These are phyloP conservation scores for Gobio gobio DNA, from an alignment of 2,113 vertebrate species.

Conservation along the genomic window DNA sequence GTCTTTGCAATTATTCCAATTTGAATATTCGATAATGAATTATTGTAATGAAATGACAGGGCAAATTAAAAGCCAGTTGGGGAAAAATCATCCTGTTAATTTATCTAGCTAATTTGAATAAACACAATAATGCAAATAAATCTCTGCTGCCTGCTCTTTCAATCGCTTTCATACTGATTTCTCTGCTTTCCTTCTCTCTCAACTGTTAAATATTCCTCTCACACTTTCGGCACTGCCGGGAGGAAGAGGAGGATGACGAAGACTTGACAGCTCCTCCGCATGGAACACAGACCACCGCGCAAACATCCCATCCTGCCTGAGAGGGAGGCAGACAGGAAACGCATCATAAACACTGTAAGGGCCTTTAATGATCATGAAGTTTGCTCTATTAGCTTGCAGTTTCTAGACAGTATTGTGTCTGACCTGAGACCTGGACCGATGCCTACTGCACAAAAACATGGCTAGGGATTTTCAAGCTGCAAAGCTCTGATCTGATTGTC, in stretches of 20 bases:
- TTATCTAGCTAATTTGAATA: neutral
- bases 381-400: neutral
- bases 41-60: neutral
- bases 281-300: slow-evolving; percentile 13
- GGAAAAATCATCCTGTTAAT: neutral
- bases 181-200: neutral
- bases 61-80: neutral
- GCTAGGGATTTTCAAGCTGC: neutral
- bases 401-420: neutral
- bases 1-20: neutral
- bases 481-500: neutral
- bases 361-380: neutral
- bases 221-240: slow-evolving; percentile 26
- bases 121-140: neutral
- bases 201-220: slow-evolving; percentile 39
- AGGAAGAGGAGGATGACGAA: slow-evolving; percentile 37
- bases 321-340: slow-evolving; percentile 26
- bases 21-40: neutral
- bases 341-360: slow-evolving; percentile 11
- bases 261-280: slow-evolving; percentile 34
- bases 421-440: neutral
- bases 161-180: neutral
- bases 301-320: slow-evolving; percentile 22
- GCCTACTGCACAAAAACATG: neutral
- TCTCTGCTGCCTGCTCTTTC: neutral